Percentiles rank a stretch among this genome's conserved stretches.
These are phyloP conservation scores for Dynastes maya DNA, from an alignment of 2,888 invertebrate species.

Conservation along the genomic window DNA sequence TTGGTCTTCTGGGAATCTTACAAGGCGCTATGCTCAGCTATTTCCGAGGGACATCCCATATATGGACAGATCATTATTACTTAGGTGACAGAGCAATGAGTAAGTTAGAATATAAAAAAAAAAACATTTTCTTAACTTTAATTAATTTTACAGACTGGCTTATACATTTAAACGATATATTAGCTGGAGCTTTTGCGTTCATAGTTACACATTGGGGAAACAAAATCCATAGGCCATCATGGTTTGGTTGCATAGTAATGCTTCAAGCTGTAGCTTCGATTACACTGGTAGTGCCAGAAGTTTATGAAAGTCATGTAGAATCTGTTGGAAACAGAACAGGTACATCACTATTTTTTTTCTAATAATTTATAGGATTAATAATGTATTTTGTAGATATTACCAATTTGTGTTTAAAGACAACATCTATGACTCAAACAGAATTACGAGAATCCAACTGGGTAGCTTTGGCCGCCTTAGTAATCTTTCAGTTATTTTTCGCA, in stretches of 20 bases:
- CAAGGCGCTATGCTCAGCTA: conserved; percentile 72
- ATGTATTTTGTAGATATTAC: conserved; percentile 18
- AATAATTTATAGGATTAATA: not conserved
- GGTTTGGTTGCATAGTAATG: conserved; percentile 74
- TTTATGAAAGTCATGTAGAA: conserved; percentile 68
- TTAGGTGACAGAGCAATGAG: conserved; percentile 70
- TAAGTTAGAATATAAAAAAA: conserved; percentile 62
- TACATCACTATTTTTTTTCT: conserved; percentile 46
- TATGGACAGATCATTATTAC: conserved; percentile 70
- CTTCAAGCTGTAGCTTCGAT: conserved; percentile 73
- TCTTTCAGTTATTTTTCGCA: conserved; percentile 71
- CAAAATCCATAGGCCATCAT: conserved; percentile 74
- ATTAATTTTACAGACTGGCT: conserved; percentile 74
- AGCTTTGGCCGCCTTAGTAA: conserved; percentile 67
- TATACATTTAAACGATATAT: conserved; percentile 72
- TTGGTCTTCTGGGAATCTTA: conserved; percentile 67
- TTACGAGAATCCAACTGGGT: conserved; percentile 50
- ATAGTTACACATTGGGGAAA: conserved; percentile 75
- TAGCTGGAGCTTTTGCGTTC: conserved; percentile 73
- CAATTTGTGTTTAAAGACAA: conserved; percentile 35
- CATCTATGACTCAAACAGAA: not conserved
- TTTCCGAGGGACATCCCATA: conserved; percentile 72
- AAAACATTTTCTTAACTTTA: not conserved
- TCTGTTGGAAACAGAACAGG: conserved; percentile 58
- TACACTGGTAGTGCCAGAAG: conserved; percentile 73